phyloP scores from a whole-genome alignment of 2,888 invertebrate genomes.

The Petrolisthes cinctipes region DNA sequence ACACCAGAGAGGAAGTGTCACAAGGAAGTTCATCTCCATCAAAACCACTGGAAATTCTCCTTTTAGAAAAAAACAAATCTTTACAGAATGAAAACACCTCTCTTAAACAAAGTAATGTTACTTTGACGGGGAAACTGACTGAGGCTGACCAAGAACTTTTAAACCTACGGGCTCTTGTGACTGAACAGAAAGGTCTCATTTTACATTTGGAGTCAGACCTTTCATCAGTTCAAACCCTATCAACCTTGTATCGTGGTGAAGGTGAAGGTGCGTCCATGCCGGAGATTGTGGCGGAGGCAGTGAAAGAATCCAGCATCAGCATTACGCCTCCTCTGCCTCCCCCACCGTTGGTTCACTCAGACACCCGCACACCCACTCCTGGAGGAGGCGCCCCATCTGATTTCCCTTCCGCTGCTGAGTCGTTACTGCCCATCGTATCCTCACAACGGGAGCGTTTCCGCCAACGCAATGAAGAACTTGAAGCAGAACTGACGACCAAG shows the following conservation, averaged over 20 bases:
- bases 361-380: conserved; percentile 35
- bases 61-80: conserved; percentile 83
- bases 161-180: conserved; percentile 39
- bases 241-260: conserved; percentile 62
- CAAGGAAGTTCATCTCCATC: conserved; percentile 21
- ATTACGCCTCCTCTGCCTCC: conserved; percentile 35
- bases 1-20: conserved; percentile 5
- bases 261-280: conserved; percentile 64
- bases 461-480: conserved; percentile 71
- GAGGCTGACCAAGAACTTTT: conserved; percentile 50
- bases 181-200: conserved; percentile 62
- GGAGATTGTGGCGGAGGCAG: conserved; percentile 65
- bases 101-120: conserved; percentile 52
- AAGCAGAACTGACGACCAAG: conserved; percentile 70
- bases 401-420: conserved; percentile 61
- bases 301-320: conserved; percentile 44
- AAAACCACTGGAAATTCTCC: conserved; percentile 77
- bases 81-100: conserved; percentile 75
- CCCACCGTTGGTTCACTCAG: conserved; percentile 4
- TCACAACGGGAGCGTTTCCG: conserved; percentile 73
- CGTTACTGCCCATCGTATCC: conserved; percentile 72
- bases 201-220: conserved; percentile 61
- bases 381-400: conserved; percentile 39
- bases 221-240: conserved; percentile 63
- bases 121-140: conserved; percentile 36